Base-by-base conservation (phyloP, 2,113 vertebrate genomes). In the Oncorhynchus kisutch region DNA sequence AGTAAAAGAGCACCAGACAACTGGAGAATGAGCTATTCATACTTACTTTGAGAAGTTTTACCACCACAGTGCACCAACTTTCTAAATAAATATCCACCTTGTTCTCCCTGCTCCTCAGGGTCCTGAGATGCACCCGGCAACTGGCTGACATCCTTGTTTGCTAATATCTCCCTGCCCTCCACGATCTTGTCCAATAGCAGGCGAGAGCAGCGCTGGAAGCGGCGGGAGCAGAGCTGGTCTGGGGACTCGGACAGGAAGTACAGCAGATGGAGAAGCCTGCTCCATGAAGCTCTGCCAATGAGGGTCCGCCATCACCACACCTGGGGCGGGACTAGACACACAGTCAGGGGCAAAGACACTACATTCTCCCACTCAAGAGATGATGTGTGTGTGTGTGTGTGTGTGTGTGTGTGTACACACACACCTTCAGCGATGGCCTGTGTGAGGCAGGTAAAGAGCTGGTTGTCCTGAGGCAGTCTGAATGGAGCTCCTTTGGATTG, bases 221-320 rank as follows among this genome's bases (percentile, higher is more conserved):
- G 91, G 34, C 81, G 87, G 76, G 95, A 95, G 74, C 96, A 96
- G 82, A 98, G 93, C 87, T 94, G 92, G 70, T 98, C 97, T 0
- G 97, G 91, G 4, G 95, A 95, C 88, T 99, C 98, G 3, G 96
- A 95, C 80, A 98, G 88, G 39, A 95, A 94, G 92, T 97, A 99
- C 80, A 96, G 91, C 64, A 99, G 94, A 3, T 71, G 88, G 69
- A 99, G 78, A 0, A 0, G 96, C 95, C 66, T 91, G 90, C 70
- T 98, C 96, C 92, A 96, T 96, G 86, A 98, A 99, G 34, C 96
- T 94, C 83, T 98, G 92, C 97, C 98, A 99, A 81, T 96, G 85
- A 7, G 91, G 81, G 72, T 94, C 94, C 13, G 93, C 91, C 82
- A 91, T 89, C 73, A 92, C 86, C 34, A 91, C 90, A 81, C 93